A percentile compares a stretch with the other conserved stretches of the same genome.
These are phyloP conservation scores for Elephantulus edwardii DNA, from an alignment of 2,113 vertebrate genomes.

Conservation along the genomic window DNA sequence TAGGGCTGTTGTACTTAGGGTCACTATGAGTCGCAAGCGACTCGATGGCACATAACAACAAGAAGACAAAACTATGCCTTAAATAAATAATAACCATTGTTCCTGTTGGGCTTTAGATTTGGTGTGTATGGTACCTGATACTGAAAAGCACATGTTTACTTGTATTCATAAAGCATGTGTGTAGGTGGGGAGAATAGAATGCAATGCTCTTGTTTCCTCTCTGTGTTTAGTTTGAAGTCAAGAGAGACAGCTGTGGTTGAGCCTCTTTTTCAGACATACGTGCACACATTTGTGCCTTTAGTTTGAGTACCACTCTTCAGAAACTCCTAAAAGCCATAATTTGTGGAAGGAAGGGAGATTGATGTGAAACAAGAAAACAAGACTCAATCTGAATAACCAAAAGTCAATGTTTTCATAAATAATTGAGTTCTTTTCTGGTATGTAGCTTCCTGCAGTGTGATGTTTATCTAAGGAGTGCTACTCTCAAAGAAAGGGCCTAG, in stretches of 20 bases:
- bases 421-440: not conserved
- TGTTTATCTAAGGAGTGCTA: not conserved
- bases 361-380: not conserved
- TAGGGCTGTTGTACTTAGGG: no score
- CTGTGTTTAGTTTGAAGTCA: slow-evolving; percentile 42
- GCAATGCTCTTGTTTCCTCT: slow-evolving; percentile 53
- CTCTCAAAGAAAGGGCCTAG: not conserved
- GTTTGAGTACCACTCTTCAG: not conserved
- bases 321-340: not conserved
- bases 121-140: not conserved
- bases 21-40: no score
- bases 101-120: slow-evolving; percentile 46
- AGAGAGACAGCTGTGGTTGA: slow-evolving; percentile 58
- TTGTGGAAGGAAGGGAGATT: not conserved
- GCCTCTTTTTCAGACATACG: not conserved
- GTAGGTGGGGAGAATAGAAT: slow-evolving; percentile 78
- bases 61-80: no score
- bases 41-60: no score
- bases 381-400: not conserved
- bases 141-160: slow-evolving; percentile 47
- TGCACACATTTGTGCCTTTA: slow-evolving; percentile 12
- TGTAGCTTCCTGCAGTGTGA: not conserved
- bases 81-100: slow-evolving; percentile 48
- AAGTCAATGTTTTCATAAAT: not conserved
- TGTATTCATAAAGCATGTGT: slow-evolving; percentile 69